Conservation (phyloP, 2,797 vertebrate species). For the Sebastes iracundus region DNA sequence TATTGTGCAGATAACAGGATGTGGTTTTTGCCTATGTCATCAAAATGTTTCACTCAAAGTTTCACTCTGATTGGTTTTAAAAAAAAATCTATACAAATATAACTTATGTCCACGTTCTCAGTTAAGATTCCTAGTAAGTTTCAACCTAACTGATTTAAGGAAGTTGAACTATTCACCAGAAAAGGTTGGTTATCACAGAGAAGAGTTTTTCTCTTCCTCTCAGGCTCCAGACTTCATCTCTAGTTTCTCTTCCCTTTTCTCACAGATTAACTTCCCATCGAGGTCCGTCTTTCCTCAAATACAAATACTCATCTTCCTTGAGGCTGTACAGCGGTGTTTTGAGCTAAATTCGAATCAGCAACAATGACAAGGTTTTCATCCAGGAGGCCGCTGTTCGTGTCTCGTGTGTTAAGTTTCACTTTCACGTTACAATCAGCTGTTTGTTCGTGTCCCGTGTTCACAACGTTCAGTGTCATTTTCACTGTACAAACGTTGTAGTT, state of each 20-base stretch:
- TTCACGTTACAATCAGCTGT: too few species aligned
- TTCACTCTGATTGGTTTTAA: background rate
- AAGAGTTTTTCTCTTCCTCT: background rate
- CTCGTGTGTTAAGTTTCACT: too few species aligned
- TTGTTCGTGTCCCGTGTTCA: too few species aligned
- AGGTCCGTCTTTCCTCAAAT: background rate
- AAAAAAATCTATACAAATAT: background rate
- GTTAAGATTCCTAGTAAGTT: background rate
- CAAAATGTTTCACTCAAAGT: background rate
- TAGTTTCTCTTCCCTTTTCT: constrained; percentile 50
- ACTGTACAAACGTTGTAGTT: too few species aligned
- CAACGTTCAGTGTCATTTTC: too few species aligned
- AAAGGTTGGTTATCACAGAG: too few species aligned
- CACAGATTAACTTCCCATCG: constrained; percentile 17
- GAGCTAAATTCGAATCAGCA: background rate
- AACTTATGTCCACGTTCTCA: background rate
- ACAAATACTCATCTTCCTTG: too few species aligned
- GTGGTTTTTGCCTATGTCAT: background rate
- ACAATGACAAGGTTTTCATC: too few species aligned
- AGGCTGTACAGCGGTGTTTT: background rate
- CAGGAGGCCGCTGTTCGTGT: too few species aligned
- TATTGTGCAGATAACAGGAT: constrained; percentile 3
- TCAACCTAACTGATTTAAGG: background rate
- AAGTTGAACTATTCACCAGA: background rate
- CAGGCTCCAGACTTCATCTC: background rate